Conservation (phyloP, 1,140 invertebrate species). For the Trichonephila clavata region DNA sequence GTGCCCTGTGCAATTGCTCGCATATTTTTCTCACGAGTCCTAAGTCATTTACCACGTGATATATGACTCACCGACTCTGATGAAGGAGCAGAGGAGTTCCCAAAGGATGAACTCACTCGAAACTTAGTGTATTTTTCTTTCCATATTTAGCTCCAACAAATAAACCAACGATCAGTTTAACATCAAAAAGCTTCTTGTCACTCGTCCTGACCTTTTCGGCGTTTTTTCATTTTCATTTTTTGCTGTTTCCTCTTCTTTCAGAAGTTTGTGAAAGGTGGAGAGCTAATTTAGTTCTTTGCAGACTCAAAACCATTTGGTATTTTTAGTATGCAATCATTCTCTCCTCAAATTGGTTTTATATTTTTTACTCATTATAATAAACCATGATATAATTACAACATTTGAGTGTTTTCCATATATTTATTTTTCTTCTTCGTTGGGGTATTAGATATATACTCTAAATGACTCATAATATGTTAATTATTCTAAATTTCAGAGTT, state of each 20-base stretch:
- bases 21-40: too few species aligned
- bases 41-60: background rate
- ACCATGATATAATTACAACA: too few species aligned
- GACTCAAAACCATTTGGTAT: background rate
- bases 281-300: background rate
- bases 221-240: background rate
- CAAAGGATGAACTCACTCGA: background rate
- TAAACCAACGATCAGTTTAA: conserved; percentile 6
- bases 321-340: background rate
- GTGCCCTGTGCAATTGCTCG: too few species aligned
- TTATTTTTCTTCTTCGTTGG: too few species aligned
- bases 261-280: background rate
- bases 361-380: too few species aligned
- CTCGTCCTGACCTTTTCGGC: background rate
- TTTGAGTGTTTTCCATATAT: too few species aligned
- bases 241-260: background rate
- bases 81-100: background rate
- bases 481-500: too few species aligned
- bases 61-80: background rate
- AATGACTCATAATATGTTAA: too few species aligned
- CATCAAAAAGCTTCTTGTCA: conserved; percentile 9
- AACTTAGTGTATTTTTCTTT: conserved; percentile 23
- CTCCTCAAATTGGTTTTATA: background rate
- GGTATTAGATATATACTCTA: too few species aligned
- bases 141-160: conserved; percentile 27